Percentiles rank a stretch among this genome's conserved stretches.
These are phyloP conservation scores for Eulemur macaco DNA, from an alignment of 2,113 vertebrate genomes.

Conservation along the genomic window DNA sequence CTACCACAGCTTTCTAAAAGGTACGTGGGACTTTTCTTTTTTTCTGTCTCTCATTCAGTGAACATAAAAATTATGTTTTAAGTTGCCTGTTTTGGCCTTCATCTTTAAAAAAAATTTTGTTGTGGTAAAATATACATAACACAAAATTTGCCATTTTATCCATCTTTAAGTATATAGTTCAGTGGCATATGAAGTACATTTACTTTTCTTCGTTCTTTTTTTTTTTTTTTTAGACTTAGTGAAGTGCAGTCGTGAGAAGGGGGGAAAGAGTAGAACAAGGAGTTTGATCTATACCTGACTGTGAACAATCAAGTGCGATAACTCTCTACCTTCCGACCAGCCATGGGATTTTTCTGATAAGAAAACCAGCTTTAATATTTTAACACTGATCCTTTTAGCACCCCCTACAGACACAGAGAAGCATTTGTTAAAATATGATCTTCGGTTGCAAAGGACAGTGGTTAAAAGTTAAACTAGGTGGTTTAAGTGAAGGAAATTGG, in stretches of 20 bases:
- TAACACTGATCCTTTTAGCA: background rate
- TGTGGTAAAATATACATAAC: background rate
- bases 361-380: background rate
- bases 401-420: background rate
- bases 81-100: background rate
- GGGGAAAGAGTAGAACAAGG: no score
- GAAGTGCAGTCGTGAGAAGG: no score
- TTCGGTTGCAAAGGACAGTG: slow-evolving; percentile 8
- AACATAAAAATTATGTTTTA: background rate
- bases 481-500: background rate
- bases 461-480: background rate
- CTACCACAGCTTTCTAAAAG: slow-evolving; percentile 83
- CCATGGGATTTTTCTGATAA: background rate
- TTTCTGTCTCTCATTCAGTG: background rate
- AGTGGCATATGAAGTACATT: background rate
- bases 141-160: background rate
- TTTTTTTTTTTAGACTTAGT: no score
- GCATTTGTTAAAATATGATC: background rate
- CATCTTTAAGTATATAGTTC: background rate
- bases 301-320: no score
- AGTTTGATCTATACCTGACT: no score
- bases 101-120: background rate
- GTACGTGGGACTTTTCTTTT: slow-evolving; percentile 74
- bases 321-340: no score
- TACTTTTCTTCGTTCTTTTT: background rate